Evolutionary conservation across 2,797 vertebrate species (phyloP).

Genomic region (Zenarchopterus dispar): DNA sequence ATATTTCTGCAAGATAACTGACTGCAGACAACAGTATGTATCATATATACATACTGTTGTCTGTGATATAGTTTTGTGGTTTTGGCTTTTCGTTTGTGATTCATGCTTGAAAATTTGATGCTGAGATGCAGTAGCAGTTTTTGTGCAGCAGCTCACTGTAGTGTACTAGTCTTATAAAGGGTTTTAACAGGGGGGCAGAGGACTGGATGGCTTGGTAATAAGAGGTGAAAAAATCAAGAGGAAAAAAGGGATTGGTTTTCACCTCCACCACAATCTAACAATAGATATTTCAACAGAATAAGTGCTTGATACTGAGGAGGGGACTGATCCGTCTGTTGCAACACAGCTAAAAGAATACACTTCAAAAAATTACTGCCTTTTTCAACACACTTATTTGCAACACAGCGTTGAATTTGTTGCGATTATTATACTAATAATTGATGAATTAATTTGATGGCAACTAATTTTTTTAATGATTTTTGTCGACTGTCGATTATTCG

Average conservation of each 20-base stretch:
- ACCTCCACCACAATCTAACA: slow-evolving; percentile 64
- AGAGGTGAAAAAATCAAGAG: slow-evolving; percentile 36
- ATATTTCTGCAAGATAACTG: too few relatives aligned
- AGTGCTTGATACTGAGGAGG: slow-evolving; percentile 16
- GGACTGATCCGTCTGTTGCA: slow-evolving; percentile 17
- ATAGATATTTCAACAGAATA: slow-evolving; percentile 60
- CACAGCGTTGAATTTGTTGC: too few relatives aligned
- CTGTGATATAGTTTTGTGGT: too few relatives aligned
- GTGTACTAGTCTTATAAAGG: slow-evolving; percentile 18
- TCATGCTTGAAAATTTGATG: slow-evolving; percentile 3
- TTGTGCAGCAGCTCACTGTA: background rate
- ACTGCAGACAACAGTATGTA: too few relatives aligned
- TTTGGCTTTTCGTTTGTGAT: background rate
- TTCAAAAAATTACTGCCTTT: too few relatives aligned
- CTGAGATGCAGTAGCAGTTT: background rate
- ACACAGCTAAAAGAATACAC: background rate
- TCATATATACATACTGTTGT: too few relatives aligned
- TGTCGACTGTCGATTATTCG: too few relatives aligned
- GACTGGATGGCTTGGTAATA: slow-evolving; percentile 5
- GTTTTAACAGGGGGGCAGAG: slow-evolving; percentile 14
- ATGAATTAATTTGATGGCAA: too few relatives aligned
- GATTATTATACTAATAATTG: too few relatives aligned
- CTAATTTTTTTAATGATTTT: too few relatives aligned
- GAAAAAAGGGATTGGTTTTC: slow-evolving; percentile 60
- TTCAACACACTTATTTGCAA: too few relatives aligned